phyloP scores from a whole-genome alignment of 2,888 invertebrate genomes.

The Drosophila meridionalis region DNA sequence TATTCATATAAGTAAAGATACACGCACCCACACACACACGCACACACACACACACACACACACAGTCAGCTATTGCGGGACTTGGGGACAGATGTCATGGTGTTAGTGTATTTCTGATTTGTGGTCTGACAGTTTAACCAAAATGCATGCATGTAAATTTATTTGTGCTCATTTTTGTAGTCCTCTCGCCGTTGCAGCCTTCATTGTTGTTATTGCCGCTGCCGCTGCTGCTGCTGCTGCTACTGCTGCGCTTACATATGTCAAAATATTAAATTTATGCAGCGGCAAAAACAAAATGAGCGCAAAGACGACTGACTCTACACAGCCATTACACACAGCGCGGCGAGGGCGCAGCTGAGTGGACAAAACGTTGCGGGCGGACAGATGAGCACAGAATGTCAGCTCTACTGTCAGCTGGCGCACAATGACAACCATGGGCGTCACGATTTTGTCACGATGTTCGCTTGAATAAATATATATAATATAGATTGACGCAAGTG shows the following conservation, averaged over 20 bases:
- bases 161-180: slow-evolving; percentile 78
- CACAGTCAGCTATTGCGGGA: slow-evolving; percentile 24
- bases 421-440: slow-evolving; percentile 15
- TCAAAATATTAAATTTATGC: slow-evolving; percentile 82
- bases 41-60: background rate
- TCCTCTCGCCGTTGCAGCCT: slow-evolving; percentile 32
- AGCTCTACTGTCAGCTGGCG: slow-evolving; percentile 26
- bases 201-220: slow-evolving; percentile 33
- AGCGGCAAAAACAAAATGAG: slow-evolving; percentile 74
- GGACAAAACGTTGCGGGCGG: slow-evolving; percentile 43
- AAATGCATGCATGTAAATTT: slow-evolving; percentile 80
- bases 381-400: slow-evolving; percentile 57
- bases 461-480: background rate
- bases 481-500: too few species aligned
- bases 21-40: slow-evolving; percentile 14
- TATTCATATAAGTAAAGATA: slow-evolving; percentile 71
- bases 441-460: slow-evolving; percentile 3
- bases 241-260: slow-evolving; percentile 74
- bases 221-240: slow-evolving; percentile 31
- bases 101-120: slow-evolving; percentile 82
- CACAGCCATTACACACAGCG: slow-evolving; percentile 41
- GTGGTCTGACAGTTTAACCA: slow-evolving; percentile 82
- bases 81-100: slow-evolving; percentile 54
- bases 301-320: slow-evolving; percentile 54
- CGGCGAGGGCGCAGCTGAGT: slow-evolving; percentile 19